These are phyloP conservation scores for Sciaenops ocellatus DNA, from an alignment of 2,797 vertebrate species.

Conservation along the genomic window DNA sequence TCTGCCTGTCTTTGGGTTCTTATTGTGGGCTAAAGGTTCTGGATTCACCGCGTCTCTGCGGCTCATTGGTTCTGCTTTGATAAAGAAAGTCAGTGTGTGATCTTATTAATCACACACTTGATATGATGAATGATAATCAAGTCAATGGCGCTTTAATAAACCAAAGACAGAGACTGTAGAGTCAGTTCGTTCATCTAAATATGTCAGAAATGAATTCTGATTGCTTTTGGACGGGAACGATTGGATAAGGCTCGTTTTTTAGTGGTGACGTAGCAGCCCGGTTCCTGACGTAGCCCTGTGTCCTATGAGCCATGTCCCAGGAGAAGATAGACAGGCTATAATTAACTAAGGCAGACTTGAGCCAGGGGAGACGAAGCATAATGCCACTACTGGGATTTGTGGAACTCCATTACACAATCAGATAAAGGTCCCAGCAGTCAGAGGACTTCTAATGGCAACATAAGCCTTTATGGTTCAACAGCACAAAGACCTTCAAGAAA, in stretches of 20 bases:
- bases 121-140: neutral
- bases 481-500: neutral
- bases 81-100: neutral
- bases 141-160: neutral
- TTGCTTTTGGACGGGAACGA: neutral
- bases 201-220: neutral
- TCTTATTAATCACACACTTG: neutral
- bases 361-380: conserved; percentile 73
- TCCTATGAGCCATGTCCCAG: conserved; percentile 69
- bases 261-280: conserved; percentile 50
- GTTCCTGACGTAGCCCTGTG: conserved; percentile 52
- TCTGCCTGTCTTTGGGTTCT: conserved; percentile 23
- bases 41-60: neutral
- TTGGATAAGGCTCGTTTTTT: neutral
- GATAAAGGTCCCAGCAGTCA: conserved; percentile 69
- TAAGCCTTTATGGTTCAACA: conserved; percentile 39
- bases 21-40: neutral
- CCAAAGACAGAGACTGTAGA: too few relatives aligned
- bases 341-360: conserved; percentile 76
- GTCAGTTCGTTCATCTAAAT: neutral
- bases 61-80: neutral
- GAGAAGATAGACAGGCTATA: conserved; percentile 78
- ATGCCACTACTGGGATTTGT: conserved; percentile 81
- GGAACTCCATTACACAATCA: conserved; percentile 82
- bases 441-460: conserved; percentile 52